Evolutionary conservation across 2,797 vertebrate genomes (phyloP).

Genomic region (Tragopan temminckii): DNA sequence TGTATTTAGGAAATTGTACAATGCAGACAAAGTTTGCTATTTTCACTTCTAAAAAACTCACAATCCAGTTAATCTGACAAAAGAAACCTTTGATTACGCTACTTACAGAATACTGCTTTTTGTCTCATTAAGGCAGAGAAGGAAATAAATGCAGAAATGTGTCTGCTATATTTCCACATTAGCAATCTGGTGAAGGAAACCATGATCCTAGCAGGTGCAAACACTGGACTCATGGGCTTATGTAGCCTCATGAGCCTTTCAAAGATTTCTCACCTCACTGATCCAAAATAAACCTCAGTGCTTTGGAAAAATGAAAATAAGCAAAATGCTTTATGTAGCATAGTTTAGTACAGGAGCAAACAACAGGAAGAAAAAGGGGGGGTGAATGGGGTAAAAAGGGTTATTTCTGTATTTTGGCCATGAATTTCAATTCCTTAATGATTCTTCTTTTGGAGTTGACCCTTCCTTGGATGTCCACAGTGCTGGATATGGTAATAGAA

Average conservation of each 20-base stretch:
- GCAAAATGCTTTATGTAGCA: conserved; percentile 12
- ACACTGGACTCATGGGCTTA: not conserved
- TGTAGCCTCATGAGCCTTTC: conserved; percentile 27
- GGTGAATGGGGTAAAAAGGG: not conserved
- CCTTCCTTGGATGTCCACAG: not conserved
- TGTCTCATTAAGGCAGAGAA: not conserved
- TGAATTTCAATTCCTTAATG: not conserved
- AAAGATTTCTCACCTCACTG: conserved; percentile 49
- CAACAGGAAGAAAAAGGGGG: not conserved
- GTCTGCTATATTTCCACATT: conserved; percentile 44
- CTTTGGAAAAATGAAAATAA: conserved; percentile 42
- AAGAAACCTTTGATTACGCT: conserved; percentile 49
- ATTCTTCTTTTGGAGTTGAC: not conserved
- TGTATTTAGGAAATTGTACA: conserved; percentile 10
- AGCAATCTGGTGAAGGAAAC: conserved; percentile 43
- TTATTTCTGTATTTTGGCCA: not conserved
- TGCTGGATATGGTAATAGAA: not conserved
- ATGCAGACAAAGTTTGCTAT: not conserved
- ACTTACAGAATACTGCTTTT: not conserved
- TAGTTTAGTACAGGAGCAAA: conserved; percentile 17
- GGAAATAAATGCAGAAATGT: conserved; percentile 50
- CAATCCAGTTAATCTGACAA: conserved; percentile 43
- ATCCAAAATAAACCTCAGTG: conserved; percentile 49
- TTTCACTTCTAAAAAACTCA: conserved; percentile 36
- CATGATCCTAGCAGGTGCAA: not conserved